These are phyloP conservation scores for Kryptopterus vitreolus DNA, from an alignment of 2,797 vertebrate species.

Conservation along the genomic window DNA sequence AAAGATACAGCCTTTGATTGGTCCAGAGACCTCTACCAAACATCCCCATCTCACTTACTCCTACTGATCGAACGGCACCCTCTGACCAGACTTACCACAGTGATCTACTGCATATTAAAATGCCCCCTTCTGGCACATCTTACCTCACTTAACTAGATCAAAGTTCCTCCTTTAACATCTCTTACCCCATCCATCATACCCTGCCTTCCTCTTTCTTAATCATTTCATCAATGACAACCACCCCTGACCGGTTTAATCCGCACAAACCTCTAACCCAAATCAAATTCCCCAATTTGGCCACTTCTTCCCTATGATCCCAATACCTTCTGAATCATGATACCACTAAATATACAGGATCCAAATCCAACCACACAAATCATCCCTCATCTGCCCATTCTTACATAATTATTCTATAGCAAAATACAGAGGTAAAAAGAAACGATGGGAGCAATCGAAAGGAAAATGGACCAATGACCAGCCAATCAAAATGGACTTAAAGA, in stretches of 20 bases:
- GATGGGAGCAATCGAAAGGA: background rate
- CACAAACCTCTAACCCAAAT: background rate
- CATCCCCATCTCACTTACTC: background rate
- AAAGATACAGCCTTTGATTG: background rate
- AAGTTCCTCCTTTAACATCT: background rate
- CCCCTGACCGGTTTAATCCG: background rate
- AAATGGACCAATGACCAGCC: background rate
- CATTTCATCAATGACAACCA: background rate
- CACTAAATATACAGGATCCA: background rate
- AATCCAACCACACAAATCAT: background rate
- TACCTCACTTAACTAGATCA: background rate
- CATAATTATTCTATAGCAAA: background rate
- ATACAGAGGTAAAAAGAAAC: background rate
- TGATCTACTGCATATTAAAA: background rate
- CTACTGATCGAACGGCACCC: background rate
- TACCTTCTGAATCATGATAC: background rate
- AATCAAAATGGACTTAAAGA: too few species aligned
- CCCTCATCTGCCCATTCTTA: background rate
- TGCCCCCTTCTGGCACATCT: background rate
- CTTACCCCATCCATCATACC: background rate
- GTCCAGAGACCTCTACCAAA: background rate
- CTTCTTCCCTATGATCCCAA: background rate
- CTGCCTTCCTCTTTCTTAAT: background rate
- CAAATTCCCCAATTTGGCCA: background rate
- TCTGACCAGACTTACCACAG: background rate